These are phyloP conservation scores for Monopis laevigella DNA, from an alignment of 2,888 invertebrate species.

Conservation along the genomic window DNA sequence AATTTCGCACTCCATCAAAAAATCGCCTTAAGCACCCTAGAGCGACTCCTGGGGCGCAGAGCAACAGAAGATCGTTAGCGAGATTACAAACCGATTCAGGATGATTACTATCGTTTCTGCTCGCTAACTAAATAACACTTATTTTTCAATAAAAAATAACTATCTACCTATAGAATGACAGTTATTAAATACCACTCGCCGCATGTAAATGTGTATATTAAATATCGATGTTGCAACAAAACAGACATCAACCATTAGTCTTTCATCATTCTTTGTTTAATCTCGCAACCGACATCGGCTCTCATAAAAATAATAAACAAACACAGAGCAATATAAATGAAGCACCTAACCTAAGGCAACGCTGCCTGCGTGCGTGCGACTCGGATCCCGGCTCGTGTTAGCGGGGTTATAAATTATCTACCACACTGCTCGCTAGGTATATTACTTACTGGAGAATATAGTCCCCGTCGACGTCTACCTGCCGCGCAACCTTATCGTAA, in stretches of 20 bases:
- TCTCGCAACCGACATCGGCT: slow-evolving; percentile 44
- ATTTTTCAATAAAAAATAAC: not conserved
- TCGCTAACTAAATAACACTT: too few species aligned
- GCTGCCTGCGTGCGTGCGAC: slow-evolving; percentile 29
- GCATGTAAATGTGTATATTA: slow-evolving; percentile 57
- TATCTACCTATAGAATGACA: not conserved
- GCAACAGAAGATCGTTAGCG: too few species aligned
- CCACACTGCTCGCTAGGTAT: slow-evolving; percentile 47
- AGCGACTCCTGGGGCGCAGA: slow-evolving; percentile 10
- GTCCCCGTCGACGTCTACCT: slow-evolving; percentile 42
- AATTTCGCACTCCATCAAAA: slow-evolving; percentile 29
- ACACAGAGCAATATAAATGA: slow-evolving; percentile 64
- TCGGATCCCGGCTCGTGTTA: slow-evolving; percentile 42
- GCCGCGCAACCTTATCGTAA: slow-evolving; percentile 46
- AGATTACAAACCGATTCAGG: too few species aligned
- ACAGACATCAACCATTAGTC: slow-evolving; percentile 54
- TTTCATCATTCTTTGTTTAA: slow-evolving; percentile 61
- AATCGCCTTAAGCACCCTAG: slow-evolving; percentile 10
- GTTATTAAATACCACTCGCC: slow-evolving; percentile 25
- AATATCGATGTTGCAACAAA: slow-evolving; percentile 52
- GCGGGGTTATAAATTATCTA: slow-evolving; percentile 55
- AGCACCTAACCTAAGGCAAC: slow-evolving; percentile 57
- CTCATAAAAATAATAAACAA: slow-evolving; percentile 55
- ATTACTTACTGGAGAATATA: slow-evolving; percentile 58
- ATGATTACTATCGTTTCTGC: too few species aligned